phyloP scores from a whole-genome alignment of 2,888 invertebrate species.

The Pandemis corylana region DNA sequence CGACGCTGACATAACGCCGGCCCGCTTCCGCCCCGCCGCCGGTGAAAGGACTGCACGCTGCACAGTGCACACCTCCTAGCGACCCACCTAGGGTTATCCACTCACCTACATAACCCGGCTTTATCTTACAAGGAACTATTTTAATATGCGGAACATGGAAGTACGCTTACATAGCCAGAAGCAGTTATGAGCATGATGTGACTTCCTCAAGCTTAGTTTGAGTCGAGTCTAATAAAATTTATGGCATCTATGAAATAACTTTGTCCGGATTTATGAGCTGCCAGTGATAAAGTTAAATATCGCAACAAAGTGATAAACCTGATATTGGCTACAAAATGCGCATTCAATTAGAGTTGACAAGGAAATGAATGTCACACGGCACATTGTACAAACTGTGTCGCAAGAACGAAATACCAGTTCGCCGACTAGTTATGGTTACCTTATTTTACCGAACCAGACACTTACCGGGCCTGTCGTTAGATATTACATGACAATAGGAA shows the following conservation, averaged over 20 bases:
- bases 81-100: constrained; percentile 61
- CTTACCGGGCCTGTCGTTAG: constrained; percentile 34
- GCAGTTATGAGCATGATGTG: constrained; percentile 13
- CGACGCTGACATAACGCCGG: constrained; percentile 67
- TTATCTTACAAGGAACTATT: constrained; percentile 56
- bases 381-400: constrained; percentile 59
- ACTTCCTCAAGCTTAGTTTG: neutral
- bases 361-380: constrained; percentile 61
- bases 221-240: constrained; percentile 26
- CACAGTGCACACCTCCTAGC: constrained; percentile 39
- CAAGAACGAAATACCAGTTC: constrained; percentile 50
- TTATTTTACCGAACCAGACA: constrained; percentile 37
- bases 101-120: constrained; percentile 46
- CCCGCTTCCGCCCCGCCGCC: constrained; percentile 73
- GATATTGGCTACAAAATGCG: constrained; percentile 47
- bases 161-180: constrained; percentile 25
- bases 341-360: constrained; percentile 53
- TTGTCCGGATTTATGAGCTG: constrained; percentile 19
- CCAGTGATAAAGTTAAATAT: constrained; percentile 43
- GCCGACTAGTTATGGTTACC: constrained; percentile 39
- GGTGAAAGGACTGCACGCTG: constrained; percentile 53
- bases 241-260: constrained; percentile 22
- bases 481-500: constrained; percentile 43
- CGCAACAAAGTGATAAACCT: constrained; percentile 50
- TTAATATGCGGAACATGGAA: constrained; percentile 42